Base-by-base conservation (phyloP, 2,888 invertebrate genomes). In the Mythimna lalbum region DNA sequence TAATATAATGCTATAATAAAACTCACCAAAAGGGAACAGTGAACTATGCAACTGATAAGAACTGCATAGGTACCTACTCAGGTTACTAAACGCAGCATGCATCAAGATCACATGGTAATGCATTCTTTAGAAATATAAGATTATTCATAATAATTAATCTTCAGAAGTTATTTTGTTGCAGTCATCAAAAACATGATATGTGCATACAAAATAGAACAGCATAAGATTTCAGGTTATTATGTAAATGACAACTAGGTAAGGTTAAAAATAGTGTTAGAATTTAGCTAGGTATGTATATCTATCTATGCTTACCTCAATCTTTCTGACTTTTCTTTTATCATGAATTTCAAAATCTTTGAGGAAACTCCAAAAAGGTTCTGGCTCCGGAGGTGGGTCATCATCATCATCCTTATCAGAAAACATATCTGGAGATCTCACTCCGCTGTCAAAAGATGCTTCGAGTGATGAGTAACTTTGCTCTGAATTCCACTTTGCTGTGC, bases 341-440 rank as follows among this genome's bases (percentile, higher is more conserved):
- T 88, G 87, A 62, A 88, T 82, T 88, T 96, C 96, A 90, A 85
- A 92, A 74, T 95, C 91, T 76, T 92, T 93, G 0, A 95, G 80
- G 71, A 95, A 95, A 63, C 77, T 85, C 94, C 95, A 95, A 85
- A 94, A 93, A 53, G 92, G 92, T 68, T 93, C 92, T 19, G 76
- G 68, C 27, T 90, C 92, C 0, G 80, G 83, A 10, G 91, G 52
- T 9, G 9, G 14, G 7, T 56, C 91, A 3, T 90, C 82, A 39
- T 86, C 93, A 57, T 94, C 95, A 65, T 97, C 97, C 56, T 96
- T 96, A 73, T 97, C 97, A 73, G 96, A 97, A 89, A 97, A 97
- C 87, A 98, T 93, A 86, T 97, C 97, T 0, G 97, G 97, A 65
- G 97, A 97, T 59, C 96, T 86, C 53, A 95, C 92, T 79, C 95